A percentile compares a stretch with the other conserved stretches of the same genome.
Conservation (phyloP, 2,797 vertebrate species). For the Dipus sagitta region DNA sequence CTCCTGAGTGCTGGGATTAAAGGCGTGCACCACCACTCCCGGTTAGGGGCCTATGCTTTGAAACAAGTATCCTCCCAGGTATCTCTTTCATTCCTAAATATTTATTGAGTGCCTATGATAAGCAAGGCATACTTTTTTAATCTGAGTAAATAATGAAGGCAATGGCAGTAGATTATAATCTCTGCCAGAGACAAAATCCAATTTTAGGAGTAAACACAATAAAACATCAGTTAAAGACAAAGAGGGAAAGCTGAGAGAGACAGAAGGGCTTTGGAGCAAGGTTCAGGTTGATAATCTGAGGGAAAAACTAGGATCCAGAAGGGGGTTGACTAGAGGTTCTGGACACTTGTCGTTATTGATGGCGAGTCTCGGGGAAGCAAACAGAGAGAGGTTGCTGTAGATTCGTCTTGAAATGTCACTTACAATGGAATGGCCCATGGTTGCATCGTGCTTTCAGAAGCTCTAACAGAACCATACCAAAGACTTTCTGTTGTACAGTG, state of each 20-base stretch:
- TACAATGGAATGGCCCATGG: too few species aligned
- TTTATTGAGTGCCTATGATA: neutral
- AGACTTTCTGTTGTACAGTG: neutral
- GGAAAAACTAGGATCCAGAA: neutral
- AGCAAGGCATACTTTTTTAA: neutral
- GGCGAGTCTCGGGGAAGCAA: neutral
- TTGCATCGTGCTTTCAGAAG: neutral
- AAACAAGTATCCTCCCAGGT: neutral
- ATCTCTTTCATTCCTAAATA: neutral
- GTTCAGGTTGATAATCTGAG: neutral
- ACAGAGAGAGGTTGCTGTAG: neutral
- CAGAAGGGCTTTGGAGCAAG: neutral
- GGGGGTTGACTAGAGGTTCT: neutral
- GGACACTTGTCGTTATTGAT: neutral
- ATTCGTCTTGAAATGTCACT: neutral
- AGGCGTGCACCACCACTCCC: too few species aligned
- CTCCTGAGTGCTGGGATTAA: too few species aligned
- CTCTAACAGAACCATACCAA: neutral
- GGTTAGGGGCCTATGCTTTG: too few species aligned
- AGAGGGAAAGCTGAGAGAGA: neutral
- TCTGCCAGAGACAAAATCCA: conserved; percentile 25
- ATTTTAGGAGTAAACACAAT: neutral
- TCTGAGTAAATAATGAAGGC: neutral
- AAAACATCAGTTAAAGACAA: neutral
- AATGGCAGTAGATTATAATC: neutral